phyloP scores from a whole-genome alignment of 2,888 invertebrate genomes.

The Cetonia aurata region DNA sequence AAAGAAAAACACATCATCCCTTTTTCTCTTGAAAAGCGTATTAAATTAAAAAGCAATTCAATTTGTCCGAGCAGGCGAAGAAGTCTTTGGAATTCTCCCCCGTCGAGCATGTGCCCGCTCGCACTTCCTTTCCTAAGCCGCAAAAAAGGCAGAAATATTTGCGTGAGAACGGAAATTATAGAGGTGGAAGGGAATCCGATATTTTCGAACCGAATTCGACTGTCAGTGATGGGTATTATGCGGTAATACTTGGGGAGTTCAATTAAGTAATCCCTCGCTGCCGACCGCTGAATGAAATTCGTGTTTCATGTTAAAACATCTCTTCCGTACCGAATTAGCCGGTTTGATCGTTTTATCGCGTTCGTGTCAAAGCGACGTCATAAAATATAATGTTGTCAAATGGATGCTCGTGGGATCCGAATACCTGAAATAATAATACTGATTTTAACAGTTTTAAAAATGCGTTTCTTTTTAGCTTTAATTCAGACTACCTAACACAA shows the following conservation, averaged over 20 bases:
- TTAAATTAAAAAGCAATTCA: conserved; percentile 31
- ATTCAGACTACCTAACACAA: too few species aligned
- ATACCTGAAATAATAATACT: too few species aligned
- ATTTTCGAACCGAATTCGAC: conserved; percentile 35
- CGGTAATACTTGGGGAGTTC: conserved; percentile 12
- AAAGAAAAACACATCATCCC: neutral
- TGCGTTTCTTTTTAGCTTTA: too few species aligned
- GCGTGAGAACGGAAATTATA: conserved; percentile 54
- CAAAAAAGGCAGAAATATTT: conserved; percentile 52
- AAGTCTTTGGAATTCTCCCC: conserved; percentile 33
- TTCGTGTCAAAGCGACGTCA: neutral
- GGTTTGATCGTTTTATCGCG: conserved; percentile 12
- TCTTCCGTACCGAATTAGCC: conserved; percentile 5
- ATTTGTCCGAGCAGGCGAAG: conserved; percentile 28
- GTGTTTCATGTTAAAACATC: conserved; percentile 9
- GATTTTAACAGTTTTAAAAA: too few species aligned
- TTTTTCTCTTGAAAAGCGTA: conserved; percentile 20
- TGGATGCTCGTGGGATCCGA: neutral
- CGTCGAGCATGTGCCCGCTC: conserved; percentile 27
- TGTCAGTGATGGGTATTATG: conserved; percentile 27
- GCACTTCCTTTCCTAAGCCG: conserved; percentile 46
- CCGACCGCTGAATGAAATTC: neutral
- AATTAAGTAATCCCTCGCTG: conserved; percentile 16
- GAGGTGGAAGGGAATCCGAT: conserved; percentile 46
- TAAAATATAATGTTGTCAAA: neutral